Percentiles rank a stretch among this genome's conserved stretches.
Conservation (phyloP, 2,113 vertebrate genomes). For the Bubo blakistoni region DNA sequence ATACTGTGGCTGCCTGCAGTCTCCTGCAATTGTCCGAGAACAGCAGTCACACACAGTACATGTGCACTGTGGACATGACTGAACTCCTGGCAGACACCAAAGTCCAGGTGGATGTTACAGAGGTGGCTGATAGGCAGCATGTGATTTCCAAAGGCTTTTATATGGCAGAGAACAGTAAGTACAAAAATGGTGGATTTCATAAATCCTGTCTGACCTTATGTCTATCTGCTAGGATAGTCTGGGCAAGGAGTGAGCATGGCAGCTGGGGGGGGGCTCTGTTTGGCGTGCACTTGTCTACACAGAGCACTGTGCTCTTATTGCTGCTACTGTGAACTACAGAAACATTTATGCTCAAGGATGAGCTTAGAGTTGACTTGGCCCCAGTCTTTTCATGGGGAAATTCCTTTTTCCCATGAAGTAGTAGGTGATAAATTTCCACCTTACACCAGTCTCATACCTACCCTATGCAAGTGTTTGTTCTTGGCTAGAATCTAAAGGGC, state of each 20-base stretch:
- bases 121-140: not conserved
- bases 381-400: not conserved
- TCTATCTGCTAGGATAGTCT: not conserved
- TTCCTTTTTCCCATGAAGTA: not conserved
- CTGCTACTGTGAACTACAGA: not conserved
- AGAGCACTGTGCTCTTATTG: not conserved
- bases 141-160: conserved; percentile 43
- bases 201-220: not conserved
- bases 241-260: not conserved
- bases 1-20: conserved; percentile 40
- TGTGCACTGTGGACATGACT: conserved; percentile 63
- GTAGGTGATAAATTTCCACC: not conserved
- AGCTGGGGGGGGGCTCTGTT: not conserved
- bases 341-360: not conserved
- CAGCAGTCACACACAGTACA: conserved; percentile 15
- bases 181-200: not conserved
- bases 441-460: not conserved
- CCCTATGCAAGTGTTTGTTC: not conserved
- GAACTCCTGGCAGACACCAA: conserved; percentile 9
- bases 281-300: not conserved
- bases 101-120: conserved; percentile 57
- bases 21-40: conserved; percentile 40
- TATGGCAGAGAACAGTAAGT: conserved; percentile 70
- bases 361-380: not conserved
- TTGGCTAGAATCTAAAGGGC: not conserved